Percentiles rank a stretch among this genome's conserved stretches.
phyloP scores from a whole-genome alignment of 2,113 vertebrate genomes.

The Nothocercus julius region DNA sequence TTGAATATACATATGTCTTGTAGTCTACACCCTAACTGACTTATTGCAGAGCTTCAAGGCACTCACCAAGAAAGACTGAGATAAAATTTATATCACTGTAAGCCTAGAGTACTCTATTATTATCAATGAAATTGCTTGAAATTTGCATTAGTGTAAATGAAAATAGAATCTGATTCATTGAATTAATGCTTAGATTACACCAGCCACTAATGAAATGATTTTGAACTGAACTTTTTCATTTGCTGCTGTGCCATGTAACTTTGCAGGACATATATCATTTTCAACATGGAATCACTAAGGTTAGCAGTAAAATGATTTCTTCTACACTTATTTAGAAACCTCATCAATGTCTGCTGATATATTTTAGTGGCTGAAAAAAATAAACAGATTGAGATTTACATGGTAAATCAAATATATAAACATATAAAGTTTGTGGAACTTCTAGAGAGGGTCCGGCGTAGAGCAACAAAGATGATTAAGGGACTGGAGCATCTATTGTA shows the following conservation, averaged over 20 bases:
- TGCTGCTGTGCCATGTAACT: background rate
- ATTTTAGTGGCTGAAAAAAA: background rate
- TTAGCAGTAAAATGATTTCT: background rate
- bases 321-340: background rate
- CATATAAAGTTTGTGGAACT: no score
- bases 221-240: background rate
- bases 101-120: background rate
- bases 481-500: no score
- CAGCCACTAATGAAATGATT: background rate
- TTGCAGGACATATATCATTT: background rate
- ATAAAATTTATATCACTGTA: background rate
- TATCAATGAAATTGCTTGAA: background rate
- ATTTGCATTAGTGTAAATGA: background rate
- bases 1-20: background rate
- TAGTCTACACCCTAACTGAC: background rate
- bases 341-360: background rate
- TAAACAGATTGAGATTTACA: background rate
- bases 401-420: background rate
- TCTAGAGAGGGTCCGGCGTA: no score
- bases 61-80: background rate
- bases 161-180: background rate
- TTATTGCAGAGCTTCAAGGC: background rate
- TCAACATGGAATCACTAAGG: background rate
- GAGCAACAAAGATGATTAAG: no score
- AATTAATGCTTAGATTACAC: background rate